Conservation (phyloP, 2,888 invertebrate genomes). For the Mimachlamys varia region DNA sequence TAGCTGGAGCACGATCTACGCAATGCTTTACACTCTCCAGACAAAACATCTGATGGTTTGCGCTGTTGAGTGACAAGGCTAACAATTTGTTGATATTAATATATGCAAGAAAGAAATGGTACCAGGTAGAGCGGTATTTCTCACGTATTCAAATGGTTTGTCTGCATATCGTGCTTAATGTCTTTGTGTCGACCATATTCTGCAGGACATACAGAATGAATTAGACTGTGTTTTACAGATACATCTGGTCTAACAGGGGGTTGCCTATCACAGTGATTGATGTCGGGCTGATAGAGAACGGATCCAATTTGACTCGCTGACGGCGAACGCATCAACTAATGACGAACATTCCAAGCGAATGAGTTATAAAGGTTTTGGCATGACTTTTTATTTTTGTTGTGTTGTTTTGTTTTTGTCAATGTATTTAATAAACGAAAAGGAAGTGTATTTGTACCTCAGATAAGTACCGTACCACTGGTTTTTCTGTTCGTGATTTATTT, state of each 20-base stretch:
- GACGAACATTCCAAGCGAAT: no score
- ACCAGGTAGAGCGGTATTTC: background rate
- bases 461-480: no score
- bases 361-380: no score
- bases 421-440: no score
- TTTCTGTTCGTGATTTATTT: no score
- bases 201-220: constrained; percentile 3
- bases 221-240: background rate
- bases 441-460: no score
- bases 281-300: background rate
- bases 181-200: background rate
- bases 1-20: background rate
- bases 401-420: no score
- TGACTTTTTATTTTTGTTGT: no score
- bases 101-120: background rate
- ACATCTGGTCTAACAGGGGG: background rate
- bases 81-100: background rate
- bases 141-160: background rate
- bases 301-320: no score
- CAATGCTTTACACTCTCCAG: background rate
- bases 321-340: no score
- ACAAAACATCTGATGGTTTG: background rate
- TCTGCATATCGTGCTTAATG: background rate
- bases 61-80: background rate
- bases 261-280: background rate